Percentiles rank a stretch among this genome's conserved stretches.
Conservation (phyloP, 2,888 invertebrate genomes). For the Limulus polyphemus region DNA sequence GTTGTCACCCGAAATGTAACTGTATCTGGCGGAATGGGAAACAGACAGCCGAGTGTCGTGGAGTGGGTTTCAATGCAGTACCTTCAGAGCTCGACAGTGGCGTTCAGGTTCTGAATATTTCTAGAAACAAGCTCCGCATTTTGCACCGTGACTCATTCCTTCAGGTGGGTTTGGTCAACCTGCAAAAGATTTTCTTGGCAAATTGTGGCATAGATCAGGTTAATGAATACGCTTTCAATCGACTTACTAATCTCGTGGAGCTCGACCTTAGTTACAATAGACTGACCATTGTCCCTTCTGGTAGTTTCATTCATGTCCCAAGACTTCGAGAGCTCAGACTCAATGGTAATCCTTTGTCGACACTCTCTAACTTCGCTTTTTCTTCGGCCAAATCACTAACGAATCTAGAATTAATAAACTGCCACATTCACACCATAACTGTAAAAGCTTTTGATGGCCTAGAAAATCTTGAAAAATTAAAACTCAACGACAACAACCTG, state of each 20-base stretch:
- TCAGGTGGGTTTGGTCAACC: constrained; percentile 63
- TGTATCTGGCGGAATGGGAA: constrained; percentile 81
- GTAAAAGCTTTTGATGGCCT: constrained; percentile 67
- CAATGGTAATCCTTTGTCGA: constrained; percentile 63
- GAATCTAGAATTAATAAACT: constrained; percentile 68
- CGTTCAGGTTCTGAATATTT: constrained; percentile 80
- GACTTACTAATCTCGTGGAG: constrained; percentile 76
- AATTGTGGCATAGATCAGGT: constrained; percentile 74
- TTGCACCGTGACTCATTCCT: constrained; percentile 69
- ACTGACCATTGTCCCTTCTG: constrained; percentile 63
- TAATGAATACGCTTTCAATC: constrained; percentile 60
- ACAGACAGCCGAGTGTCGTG: constrained; percentile 75
- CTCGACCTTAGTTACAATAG: constrained; percentile 74
- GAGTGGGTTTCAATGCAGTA: constrained; percentile 65
- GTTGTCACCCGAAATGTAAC: constrained; percentile 46
- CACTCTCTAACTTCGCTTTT: constrained; percentile 19
- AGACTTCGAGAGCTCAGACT: constrained; percentile 65
- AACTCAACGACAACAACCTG: constrained; percentile 66
- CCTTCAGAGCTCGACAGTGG: constrained; percentile 51
- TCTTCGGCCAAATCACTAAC: constrained; percentile 32
- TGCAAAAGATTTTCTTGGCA: constrained; percentile 70
- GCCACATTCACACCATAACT: constrained; percentile 48
- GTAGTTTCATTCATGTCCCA: constrained; percentile 62
- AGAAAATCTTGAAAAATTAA: constrained; percentile 59
- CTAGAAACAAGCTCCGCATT: constrained; percentile 71